Evolutionary conservation across 2,888 invertebrate species (phyloP), one percentile per base, ranked within the genome.

Genomic region (Caenorhabditis sp.): DNA sequence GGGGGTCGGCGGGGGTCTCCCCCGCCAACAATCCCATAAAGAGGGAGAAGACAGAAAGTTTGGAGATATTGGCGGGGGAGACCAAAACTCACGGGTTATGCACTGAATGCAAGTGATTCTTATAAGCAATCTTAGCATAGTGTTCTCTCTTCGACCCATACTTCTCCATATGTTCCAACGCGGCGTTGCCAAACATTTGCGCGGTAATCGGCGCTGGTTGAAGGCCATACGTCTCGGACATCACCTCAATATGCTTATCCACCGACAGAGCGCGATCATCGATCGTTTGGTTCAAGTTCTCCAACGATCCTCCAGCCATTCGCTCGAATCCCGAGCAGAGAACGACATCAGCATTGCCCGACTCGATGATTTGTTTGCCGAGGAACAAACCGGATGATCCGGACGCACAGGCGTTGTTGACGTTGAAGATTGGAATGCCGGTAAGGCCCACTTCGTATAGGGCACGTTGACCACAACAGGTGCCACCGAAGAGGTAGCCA

Each of bases 401-500:
- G 1, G 97, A 97, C 0, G 97, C 93, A 88, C 99, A 99, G 88
- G 97, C 97, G 88, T 99, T 99, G 90, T 99, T 97, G 17, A 97
- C 97, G 89, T 99, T 99, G 90, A 93, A 94, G 80, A 99, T 93
- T 4, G 97, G 97, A 78, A 97, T 95, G 53, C 97, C 97, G 38
- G 93, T 95, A 92, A 97, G 92, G 67, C 97, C 97, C 53, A 97
- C 91, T 88, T 94, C 93, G 89, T 97, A 97, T 8, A 97, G 89
- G 0, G 95, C 95, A 78, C 97, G 91, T 90, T 99, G 99, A 0
- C 97, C 99, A 89, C 93, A 92, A 59, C 90, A 89, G 12, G 89
- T 88, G 43, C 83, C 87, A 49, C 87, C 87, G 66, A 77, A 85
- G 56, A 87, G 71, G 57, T 87, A 87, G 5, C 83, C 83, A 52